Percentiles rank a stretch among this genome's conserved stretches.
Evolutionary conservation across 2,113 vertebrate species (phyloP).

Genomic region (Pygoscelis adeliae): DNA sequence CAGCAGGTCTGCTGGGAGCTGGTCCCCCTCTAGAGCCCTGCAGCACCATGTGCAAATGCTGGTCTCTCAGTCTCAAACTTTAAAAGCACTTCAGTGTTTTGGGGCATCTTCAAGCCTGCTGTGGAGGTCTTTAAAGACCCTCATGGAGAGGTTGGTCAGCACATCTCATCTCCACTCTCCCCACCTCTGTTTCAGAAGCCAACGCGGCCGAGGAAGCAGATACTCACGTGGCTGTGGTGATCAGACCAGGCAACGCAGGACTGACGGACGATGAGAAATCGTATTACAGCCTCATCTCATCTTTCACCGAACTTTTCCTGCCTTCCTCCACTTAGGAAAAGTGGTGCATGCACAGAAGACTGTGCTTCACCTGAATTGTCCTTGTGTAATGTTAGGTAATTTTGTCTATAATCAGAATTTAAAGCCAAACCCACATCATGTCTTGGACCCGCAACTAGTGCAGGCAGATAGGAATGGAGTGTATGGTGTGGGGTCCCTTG

Average conservation of each 20-base stretch:
- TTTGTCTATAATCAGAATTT: slow-evolving; percentile 45
- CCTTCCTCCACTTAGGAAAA: slow-evolving; percentile 74
- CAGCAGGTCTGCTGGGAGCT: neutral
- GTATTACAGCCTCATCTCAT: slow-evolving; percentile 84
- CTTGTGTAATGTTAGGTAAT: slow-evolving; percentile 26
- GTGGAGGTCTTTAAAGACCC: too few species aligned
- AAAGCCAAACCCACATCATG: neutral
- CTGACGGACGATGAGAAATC: slow-evolving; percentile 90
- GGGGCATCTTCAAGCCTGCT: neutral
- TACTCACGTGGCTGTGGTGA: slow-evolving; percentile 86
- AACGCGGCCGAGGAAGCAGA: slow-evolving; percentile 88
- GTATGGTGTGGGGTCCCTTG: neutral
- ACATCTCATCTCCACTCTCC: slow-evolving; percentile 44
- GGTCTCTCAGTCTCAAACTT: neutral
- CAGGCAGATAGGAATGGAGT: neutral
- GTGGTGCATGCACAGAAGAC: neutral
- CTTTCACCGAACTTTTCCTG: slow-evolving; percentile 87
- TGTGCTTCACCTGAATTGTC: neutral
- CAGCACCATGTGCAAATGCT: fast-evolving
- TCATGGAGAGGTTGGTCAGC: neutral
- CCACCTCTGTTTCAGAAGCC: slow-evolving; percentile 82
- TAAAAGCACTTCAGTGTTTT: neutral
- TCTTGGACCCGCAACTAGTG: neutral
- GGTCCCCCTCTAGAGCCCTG: neutral
- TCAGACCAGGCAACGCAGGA: slow-evolving; percentile 91